Percentiles rank a stretch among this genome's conserved stretches.
Conservation (phyloP, 2,888 invertebrate species). For the Scaptomyza polygonia region DNA sequence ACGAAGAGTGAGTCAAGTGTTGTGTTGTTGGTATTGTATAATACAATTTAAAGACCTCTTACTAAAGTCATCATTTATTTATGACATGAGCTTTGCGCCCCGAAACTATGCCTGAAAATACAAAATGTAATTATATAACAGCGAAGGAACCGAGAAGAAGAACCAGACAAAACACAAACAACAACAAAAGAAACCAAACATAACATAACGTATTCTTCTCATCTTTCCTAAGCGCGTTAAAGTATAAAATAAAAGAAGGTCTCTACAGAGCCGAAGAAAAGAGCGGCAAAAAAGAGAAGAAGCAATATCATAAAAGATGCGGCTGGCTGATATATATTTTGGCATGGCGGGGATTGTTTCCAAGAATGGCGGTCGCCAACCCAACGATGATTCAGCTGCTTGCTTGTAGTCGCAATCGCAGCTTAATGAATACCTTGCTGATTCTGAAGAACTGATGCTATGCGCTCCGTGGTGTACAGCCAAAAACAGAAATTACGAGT, state of each 20-base stretch:
- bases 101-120: conserved; percentile 65
- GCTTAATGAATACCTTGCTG: conserved; percentile 78
- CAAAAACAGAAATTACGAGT: conserved; percentile 66
- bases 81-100: conserved; percentile 75
- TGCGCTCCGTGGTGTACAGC: conserved; percentile 27
- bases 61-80: conserved; percentile 76
- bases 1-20: too few relatives aligned
- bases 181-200: conserved; percentile 2
- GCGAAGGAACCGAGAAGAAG: conserved; percentile 37
- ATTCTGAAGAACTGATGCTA: conserved; percentile 75
- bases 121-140: conserved; percentile 75
- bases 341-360: conserved; percentile 55
- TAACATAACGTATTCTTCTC: conserved; percentile 45
- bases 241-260: conserved; percentile 14
- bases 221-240: conserved; percentile 50
- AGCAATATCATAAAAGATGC: conserved; percentile 68
- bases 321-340: conserved; percentile 72
- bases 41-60: conserved; percentile 39
- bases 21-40: conserved; percentile 18
- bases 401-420: conserved; percentile 36
- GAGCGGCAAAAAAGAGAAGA: conserved; percentile 8
- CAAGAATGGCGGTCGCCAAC: conserved; percentile 59
- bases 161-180: conserved; percentile 27
- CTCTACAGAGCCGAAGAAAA: conserved; percentile 27
- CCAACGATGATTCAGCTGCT: conserved; percentile 64